Base-by-base conservation (phyloP, 2,888 invertebrate genomes). In the Ectemnius continuus region DNA sequence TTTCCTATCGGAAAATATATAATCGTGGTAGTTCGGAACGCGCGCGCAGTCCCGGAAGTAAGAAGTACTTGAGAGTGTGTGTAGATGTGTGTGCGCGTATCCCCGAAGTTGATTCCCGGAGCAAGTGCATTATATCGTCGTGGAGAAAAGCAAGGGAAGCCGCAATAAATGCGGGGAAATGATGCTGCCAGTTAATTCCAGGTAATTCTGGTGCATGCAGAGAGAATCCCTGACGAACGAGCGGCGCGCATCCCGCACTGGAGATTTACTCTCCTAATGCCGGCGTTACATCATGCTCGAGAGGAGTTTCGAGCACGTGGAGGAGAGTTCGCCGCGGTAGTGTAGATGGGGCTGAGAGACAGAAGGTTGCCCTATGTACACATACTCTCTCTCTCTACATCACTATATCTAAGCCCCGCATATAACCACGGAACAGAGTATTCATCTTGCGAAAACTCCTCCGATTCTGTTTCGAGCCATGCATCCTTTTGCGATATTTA, bases 381-480 rank as follows among this genome's bases (percentile, higher is more conserved):
- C n/a, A n/a, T n/a, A n/a, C n/a, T n/a, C n/a, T n/a, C n/a, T n/a
- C n/a, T 8, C 47, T 18, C 13, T 11, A 23, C 23, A 23, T 23
- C 2, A 23, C 14, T 59, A 26, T 61, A 23, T 63, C 63, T 56
- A 63, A 36, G 57, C 71, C 3, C 23, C 52, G 28, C 52, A 16
- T 28, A 20, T 48, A 68, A 63, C 75, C 77, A 79, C 81, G 79
- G 72, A 80, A 78, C 64, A 57, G 66, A 67, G 70, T 70, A 68
- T 79, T 76, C 65, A 63, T 72, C 68, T 76, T 66, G 70, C 65
- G 73, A 77, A 73, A 71, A 67, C 67, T 67, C 67, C 69, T 36
- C 36, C 4, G 8, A 0, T 11, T 8, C 8, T 36, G 8, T 11
- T 36, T 11, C 36, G 66, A 56, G 46, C 67, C 36, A 26, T 65